A percentile compares a stretch with the other conserved stretches of the same genome.
Evolutionary conservation across 2,888 invertebrate genomes (phyloP).

Genomic region (Adineta ricciae): DNA sequence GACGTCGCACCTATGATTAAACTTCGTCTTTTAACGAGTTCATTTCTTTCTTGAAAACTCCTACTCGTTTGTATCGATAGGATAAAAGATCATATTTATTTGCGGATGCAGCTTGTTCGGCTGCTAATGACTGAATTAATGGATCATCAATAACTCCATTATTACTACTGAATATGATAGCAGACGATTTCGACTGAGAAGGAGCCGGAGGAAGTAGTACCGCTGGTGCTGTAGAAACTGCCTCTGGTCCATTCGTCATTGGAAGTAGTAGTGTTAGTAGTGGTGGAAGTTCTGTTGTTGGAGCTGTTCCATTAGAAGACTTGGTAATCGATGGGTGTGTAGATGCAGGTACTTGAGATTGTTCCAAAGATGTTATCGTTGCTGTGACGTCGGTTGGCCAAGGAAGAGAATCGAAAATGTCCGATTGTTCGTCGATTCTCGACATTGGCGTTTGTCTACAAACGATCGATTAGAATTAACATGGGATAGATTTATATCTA

Average conservation of each 20-base stretch:
- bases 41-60: no score
- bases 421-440: not conserved
- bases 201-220: not conserved
- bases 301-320: not conserved
- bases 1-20: not conserved
- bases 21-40: no score
- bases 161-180: not conserved
- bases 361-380: not conserved
- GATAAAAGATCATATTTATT: not conserved
- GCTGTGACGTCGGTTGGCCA: not conserved
- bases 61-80: not conserved
- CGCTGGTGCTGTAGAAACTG: not conserved
- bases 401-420: not conserved
- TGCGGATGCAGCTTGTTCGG: slow-evolving; percentile 15
- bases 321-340: not conserved
- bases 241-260: not conserved
- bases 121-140: slow-evolving; percentile 14
- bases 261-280: not conserved
- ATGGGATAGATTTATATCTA: not conserved
- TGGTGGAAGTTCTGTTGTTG: not conserved
- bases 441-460: not conserved
- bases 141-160: slow-evolving; percentile 10
- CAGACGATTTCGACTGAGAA: not conserved
- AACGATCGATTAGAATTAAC: not conserved
- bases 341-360: not conserved